Percentiles rank a stretch among this genome's conserved stretches.
Evolutionary conservation across 2,888 invertebrate genomes (phyloP).

Genomic region (Aquatica leii): DNA sequence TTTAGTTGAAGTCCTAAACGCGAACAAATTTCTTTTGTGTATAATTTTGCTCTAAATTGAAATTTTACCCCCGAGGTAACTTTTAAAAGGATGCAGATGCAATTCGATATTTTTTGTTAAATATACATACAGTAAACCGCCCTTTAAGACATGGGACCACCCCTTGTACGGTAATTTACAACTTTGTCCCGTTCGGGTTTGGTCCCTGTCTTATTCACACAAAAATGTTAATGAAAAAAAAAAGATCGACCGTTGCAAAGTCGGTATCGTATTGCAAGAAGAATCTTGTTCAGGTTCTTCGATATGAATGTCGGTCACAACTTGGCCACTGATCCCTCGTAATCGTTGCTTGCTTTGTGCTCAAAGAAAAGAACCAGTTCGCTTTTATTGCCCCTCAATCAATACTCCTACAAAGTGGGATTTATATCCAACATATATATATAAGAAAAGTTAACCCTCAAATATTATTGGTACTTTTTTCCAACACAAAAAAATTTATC

Average conservation of each 20-base stretch:
- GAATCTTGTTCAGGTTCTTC: slow-evolving; percentile 24
- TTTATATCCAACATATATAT: slow-evolving; percentile 15
- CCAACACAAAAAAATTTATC: neutral
- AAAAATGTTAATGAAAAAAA: slow-evolving; percentile 16
- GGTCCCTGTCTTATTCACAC: slow-evolving; percentile 23
- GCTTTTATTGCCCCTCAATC: slow-evolving; percentile 31
- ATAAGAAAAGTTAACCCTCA: slow-evolving; percentile 9
- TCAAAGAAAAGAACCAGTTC: slow-evolving; percentile 29
- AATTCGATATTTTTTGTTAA: slow-evolving; percentile 24
- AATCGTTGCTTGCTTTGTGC: slow-evolving; percentile 32
- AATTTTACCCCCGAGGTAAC: slow-evolving; percentile 2
- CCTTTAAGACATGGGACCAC: slow-evolving; percentile 21
- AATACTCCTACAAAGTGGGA: slow-evolving; percentile 34
- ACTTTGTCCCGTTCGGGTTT: slow-evolving; percentile 20
- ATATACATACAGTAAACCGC: slow-evolving; percentile 26
- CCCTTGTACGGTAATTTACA: slow-evolving; percentile 40
- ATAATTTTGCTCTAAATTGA: neutral
- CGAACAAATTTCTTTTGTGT: neutral
- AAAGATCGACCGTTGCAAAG: slow-evolving; percentile 17
- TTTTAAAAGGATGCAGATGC: slow-evolving; percentile 13
- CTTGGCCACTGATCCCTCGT: slow-evolving; percentile 34
- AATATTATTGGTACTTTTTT: slow-evolving; percentile 16
- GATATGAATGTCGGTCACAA: slow-evolving; percentile 33
- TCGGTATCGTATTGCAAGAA: slow-evolving; percentile 26
- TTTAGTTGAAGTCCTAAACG: no score